Base-by-base conservation (phyloP, 2,888 invertebrate species). In the Nomada fucata region DNA sequence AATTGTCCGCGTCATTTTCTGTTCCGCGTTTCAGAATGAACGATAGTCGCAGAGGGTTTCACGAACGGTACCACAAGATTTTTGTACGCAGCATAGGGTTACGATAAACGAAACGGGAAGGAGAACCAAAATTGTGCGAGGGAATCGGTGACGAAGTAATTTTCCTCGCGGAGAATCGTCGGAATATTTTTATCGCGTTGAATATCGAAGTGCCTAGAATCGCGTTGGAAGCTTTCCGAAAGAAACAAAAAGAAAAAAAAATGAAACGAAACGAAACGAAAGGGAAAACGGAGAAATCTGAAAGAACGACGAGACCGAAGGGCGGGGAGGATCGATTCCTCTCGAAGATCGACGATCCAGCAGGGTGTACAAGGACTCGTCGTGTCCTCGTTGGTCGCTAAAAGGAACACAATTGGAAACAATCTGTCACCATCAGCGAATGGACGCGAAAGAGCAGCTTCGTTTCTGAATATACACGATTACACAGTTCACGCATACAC, bases 321-420 rank as follows among this genome's bases (percentile, higher is more conserved):
- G 18, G 26, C 20, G 18, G 2, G 23, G 42, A 29, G 10, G 1
- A 47, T 13, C 47, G 47, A 47, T 13, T 47, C 47, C 13, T 47
- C 47, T 15, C 1, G 3, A 15, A 47, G 53, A 53, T 67, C 60
- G 72, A 59, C 44, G 72, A 23, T 60, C 72, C 15, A 74, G 69
- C 26, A 52, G 57, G 71, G 61, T 36, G 36, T n/a, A 26, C 61
- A 52, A 61, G 55, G 84, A 85, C 84, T 89, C 88, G 89, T 88
- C 84, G 88, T 88, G 79, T 87, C 88, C 88, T 88, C 87, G 88
- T 89, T 88, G 88, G 88, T 88, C 88, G 83, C 67, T 76, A 86
- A 81, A 65, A 44, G 36, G 26, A 76, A 68, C 47, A 71, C 63
- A 57, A 50, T 76, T 60, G 44, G 55, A 61, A 52, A 68, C 60